These are phyloP conservation scores for Drosophila subsilvestris DNA, from an alignment of 2,888 invertebrate species.

Conservation along the genomic window DNA sequence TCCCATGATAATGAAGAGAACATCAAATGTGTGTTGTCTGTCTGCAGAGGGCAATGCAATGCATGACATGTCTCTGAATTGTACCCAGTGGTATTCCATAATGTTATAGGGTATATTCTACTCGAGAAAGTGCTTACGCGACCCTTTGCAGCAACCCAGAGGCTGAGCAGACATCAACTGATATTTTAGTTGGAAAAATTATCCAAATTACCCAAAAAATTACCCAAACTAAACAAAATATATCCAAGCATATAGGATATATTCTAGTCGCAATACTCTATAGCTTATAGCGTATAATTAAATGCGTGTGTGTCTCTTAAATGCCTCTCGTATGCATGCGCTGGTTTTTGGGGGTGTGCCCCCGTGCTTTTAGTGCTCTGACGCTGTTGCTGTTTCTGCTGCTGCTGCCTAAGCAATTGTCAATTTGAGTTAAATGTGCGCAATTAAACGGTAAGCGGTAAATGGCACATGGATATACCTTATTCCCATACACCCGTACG, in stretches of 20 bases:
- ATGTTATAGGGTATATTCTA: no score
- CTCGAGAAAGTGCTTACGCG: no score
- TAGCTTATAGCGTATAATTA: slow-evolving; percentile 55
- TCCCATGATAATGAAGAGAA: slow-evolving; percentile 57
- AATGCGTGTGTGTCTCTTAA: slow-evolving; percentile 26
- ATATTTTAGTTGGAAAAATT: no score
- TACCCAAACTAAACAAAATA: no score
- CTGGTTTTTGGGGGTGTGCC: not conserved
- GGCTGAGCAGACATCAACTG: no score
- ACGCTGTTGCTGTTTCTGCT: slow-evolving; percentile 30
- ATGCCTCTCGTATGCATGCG: slow-evolving; percentile 4
- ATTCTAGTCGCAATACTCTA: not conserved
- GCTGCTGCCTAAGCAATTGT: slow-evolving; percentile 65
- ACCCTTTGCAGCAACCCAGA: no score
- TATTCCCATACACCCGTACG: slow-evolving; percentile 3
- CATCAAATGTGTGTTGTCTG: slow-evolving; percentile 19
- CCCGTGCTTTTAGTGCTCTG: slow-evolving; percentile 9
- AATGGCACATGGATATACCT: slow-evolving; percentile 50
- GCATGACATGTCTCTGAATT: slow-evolving; percentile 40
- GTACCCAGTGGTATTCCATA: not conserved
- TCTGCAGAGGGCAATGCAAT: slow-evolving; percentile 32
- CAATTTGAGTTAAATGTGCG: slow-evolving; percentile 74
- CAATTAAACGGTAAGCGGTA: slow-evolving; percentile 73
- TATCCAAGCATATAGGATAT: not conserved
- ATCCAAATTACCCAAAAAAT: no score